Evolutionary conservation across 2,888 invertebrate species (phyloP), one percentile per base, ranked within the genome.

Genomic region (Hirtodrosophila cameraria): DNA sequence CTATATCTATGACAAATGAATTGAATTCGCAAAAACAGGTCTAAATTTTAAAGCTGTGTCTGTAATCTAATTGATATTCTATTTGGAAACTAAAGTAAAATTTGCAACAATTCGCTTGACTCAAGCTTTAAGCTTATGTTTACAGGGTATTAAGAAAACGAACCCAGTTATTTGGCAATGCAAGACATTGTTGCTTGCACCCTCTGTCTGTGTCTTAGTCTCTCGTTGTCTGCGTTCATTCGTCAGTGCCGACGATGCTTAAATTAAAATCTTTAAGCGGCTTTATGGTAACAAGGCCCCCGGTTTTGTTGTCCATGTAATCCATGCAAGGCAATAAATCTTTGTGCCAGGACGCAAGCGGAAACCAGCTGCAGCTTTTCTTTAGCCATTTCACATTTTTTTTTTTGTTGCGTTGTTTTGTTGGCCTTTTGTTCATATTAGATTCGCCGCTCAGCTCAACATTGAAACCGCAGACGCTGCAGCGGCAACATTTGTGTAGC

Each of bases 231-330:
- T 42, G 43, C 59, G 49, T 28, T 61, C 38, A 61, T 59, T 61
- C 59, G 64, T 53, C 46, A 61, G 63, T 36, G 27, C 18, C 31
- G 45, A 25, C 46, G 54, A 63, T 42, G 45, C 59, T 75, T 64
- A 75, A 79, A 79, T 78, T 70, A 79, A 76, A 78, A 79, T 78
- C 77, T 78, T 79, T 78, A 78, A 78, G 77, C 79, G 70, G 77
- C 79, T 78, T 78, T 75, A 73, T 70, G 65, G 76, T 65, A 67
- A 76, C 76, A 67, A 68, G 71, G 52, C 65, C 18, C 46, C 60
- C 53, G 45, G 46, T 63, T 63, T 63, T 63, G 61, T 63, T 63
- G 64, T 36, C 64, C 48, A 53, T 55, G 54, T 53, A 65, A 67
- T 59, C 71, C 72, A 71, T 64, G 67, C 72, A 71, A 59, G 68